Base-by-base conservation (phyloP, 1,140 invertebrate genomes). In the Popillia japonica region DNA sequence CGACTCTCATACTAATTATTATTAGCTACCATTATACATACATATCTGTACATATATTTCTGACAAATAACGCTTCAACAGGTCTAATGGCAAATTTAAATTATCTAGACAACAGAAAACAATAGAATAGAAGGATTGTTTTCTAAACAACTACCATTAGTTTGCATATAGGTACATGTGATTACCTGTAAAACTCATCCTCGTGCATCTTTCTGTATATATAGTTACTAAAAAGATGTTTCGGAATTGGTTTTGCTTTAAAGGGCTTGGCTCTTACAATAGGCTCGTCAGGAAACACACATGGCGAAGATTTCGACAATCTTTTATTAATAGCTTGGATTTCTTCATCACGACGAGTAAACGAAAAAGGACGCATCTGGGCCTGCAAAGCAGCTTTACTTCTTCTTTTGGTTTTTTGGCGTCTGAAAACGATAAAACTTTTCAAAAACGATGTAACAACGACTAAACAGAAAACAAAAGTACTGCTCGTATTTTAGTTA, bases 161-260 rank as follows among this genome's bases (percentile, higher is more conserved):
- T 34, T 34, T 34, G 1, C 27, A 34, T 34, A 34, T 34, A 34
- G 2, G 4, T 34, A 34, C 27, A 34, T 34, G 4, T 34, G 2
- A 34, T 34, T 34, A 93, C 92, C 92, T 90, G 82, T 91, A 92
- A 85, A 91, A 93, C 80, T 93, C 91, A 80, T 93, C 91, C 83
- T 93, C 92, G 61, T 91, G 87, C 88, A 92, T 92, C 82, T 91
- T 92, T 75, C 92, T 90, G 77, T 93, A 93, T 79, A 93, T 88
- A 77, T 92, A 92, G 80, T 92, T 92, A 27, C 90, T 91, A 81
- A 93, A 93, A 11, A 93, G 83, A 86, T 92, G 90, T 82, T 89
- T 92, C 6, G 92, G 92, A 34, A 93, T 89, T 0, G 92, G 92
- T 79, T 90, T 90, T 0, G 92, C 92, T 82, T 86, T 89, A 80